Evolutionary conservation across 2,888 invertebrate genomes (phyloP).

Genomic region (Drosophila subquinaria): DNA sequence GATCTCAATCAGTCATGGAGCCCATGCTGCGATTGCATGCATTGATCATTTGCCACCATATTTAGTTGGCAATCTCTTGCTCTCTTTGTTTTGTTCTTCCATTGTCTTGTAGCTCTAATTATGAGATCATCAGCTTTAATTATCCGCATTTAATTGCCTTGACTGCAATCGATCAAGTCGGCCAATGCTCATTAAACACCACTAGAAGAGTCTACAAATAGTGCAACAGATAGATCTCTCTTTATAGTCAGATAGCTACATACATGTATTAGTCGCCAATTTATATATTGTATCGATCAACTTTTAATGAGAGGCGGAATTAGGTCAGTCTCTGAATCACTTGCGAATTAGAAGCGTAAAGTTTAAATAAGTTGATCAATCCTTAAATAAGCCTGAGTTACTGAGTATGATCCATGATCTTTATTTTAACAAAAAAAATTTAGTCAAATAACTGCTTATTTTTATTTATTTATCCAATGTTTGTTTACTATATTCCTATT

Average conservation of each 20-base stretch:
- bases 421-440: background rate
- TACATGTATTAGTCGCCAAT: background rate
- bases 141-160: conserved; percentile 54
- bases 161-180: conserved; percentile 24
- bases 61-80: conserved; percentile 5
- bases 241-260: background rate
- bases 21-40: conserved; percentile 25
- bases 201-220: background rate
- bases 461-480: too few relatives aligned
- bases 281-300: background rate
- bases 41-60: conserved; percentile 34
- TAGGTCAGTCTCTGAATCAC: background rate
- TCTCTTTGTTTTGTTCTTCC: conserved; percentile 17
- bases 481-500: too few relatives aligned
- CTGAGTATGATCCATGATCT: background rate
- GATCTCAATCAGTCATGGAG: conserved; percentile 26
- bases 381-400: background rate
- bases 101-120: conserved; percentile 47
- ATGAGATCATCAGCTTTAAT: conserved; percentile 65
- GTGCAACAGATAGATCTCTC: background rate
- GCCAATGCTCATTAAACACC: conserved; percentile 33
- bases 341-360: background rate
- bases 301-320: background rate
- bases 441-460: too few relatives aligned
- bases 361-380: background rate